Evolutionary conservation across 1,140 invertebrate genomes (phyloP).

Genomic region (Eciton burchellii): DNA sequence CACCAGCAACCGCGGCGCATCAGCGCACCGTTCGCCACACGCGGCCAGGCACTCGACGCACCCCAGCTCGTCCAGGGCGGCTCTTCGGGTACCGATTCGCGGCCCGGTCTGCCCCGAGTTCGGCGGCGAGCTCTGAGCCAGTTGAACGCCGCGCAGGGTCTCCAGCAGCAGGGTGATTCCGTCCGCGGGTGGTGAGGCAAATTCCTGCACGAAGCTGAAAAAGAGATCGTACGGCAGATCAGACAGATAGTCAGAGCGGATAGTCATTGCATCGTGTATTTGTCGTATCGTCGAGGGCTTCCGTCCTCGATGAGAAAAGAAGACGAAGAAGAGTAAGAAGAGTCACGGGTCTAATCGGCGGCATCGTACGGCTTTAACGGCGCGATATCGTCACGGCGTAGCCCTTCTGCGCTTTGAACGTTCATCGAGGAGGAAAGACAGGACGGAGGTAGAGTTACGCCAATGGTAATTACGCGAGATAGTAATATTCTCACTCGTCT

Average conservation of each 20-base stretch:
- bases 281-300: neutral
- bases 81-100: slow-evolving; percentile 85
- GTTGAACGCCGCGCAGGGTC: slow-evolving; percentile 93
- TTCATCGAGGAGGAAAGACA: neutral
- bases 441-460: slow-evolving; percentile 35
- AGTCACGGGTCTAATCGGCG: too few relatives aligned
- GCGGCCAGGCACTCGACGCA: slow-evolving; percentile 95
- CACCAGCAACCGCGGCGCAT: slow-evolving; percentile 90
- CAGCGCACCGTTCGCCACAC: slow-evolving; percentile 91
- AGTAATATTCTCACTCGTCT: slow-evolving; percentile 19
- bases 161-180: slow-evolving; percentile 93
- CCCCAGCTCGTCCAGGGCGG: slow-evolving; percentile 94
- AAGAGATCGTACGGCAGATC: slow-evolving; percentile 8
- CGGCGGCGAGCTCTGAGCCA: slow-evolving; percentile 88
- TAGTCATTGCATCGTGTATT: neutral
- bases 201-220: slow-evolving; percentile 95
- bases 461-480: slow-evolving; percentile 41
- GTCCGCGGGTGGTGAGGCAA: slow-evolving; percentile 93
- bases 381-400: too few relatives aligned
- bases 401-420: neutral
- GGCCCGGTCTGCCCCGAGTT: slow-evolving; percentile 84
- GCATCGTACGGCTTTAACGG: too few relatives aligned
- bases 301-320: too few relatives aligned
- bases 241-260: neutral
- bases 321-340: too few relatives aligned